phyloP scores from a whole-genome alignment of 2,113 vertebrate genomes.

The Burhinus oedicnemus region DNA sequence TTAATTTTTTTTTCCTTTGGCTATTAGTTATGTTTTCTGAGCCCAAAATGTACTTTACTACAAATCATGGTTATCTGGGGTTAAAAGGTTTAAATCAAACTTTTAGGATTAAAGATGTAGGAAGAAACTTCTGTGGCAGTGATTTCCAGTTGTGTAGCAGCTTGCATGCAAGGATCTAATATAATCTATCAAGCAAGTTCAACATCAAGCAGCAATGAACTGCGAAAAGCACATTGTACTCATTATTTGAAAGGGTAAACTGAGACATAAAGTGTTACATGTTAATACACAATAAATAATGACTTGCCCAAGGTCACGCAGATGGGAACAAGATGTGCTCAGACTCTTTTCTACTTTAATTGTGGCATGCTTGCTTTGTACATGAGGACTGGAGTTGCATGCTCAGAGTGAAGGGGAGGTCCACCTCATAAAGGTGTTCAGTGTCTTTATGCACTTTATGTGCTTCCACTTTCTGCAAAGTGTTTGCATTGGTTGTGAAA shows the following conservation, averaged over 20 bases:
- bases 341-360: not conserved
- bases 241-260: conserved; percentile 3
- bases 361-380: not conserved
- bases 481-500: not conserved
- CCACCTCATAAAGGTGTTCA: not conserved
- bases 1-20: not conserved
- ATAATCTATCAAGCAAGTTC: not conserved
- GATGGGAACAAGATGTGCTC: not conserved
- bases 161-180: not conserved
- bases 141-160: not conserved
- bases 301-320: not conserved
- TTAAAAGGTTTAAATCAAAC: not conserved
- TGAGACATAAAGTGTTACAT: not conserved
- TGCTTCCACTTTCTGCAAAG: not conserved
- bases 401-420: not conserved
- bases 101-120: not conserved
- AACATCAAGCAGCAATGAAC: not conserved
- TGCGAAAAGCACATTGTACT: not conserved
- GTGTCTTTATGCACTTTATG: not conserved
- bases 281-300: conserved; percentile 9
- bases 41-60: not conserved
- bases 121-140: not conserved
- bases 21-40: not conserved
- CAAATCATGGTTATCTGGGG: not conserved
- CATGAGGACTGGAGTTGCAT: not conserved